Percentiles rank a stretch among this genome's conserved stretches.
phyloP scores from a whole-genome alignment of 2,888 invertebrate species.

The Melanargia galathea region DNA sequence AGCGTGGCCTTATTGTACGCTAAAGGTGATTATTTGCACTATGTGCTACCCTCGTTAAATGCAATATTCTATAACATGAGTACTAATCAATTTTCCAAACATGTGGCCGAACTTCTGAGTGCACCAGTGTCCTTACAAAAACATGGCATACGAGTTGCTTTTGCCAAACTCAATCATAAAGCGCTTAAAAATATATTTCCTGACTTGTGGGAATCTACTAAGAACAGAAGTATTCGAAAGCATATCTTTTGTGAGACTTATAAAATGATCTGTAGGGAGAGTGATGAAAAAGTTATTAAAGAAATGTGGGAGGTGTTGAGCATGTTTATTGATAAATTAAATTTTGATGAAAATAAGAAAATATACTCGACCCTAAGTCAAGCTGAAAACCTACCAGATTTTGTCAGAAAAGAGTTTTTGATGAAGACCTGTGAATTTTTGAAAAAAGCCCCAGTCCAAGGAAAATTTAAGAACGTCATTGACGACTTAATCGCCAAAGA shows the following conservation, averaged over 20 bases:
- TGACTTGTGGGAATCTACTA: constrained; percentile 56
- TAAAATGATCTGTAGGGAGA: constrained; percentile 54
- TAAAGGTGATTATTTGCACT: constrained; percentile 66
- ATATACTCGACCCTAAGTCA: constrained; percentile 53
- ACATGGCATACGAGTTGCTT: constrained; percentile 60
- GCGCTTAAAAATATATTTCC: constrained; percentile 52
- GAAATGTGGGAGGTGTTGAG: constrained; percentile 56
- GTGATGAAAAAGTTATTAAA: constrained; percentile 44
- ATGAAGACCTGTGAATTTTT: constrained; percentile 56
- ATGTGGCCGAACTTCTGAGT: constrained; percentile 51
- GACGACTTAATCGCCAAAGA: constrained; percentile 44
- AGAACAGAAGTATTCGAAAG: constrained; percentile 59
- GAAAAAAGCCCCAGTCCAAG: constrained; percentile 45
- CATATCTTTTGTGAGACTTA: constrained; percentile 57
- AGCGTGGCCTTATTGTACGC: constrained; percentile 58
- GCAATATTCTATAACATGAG: constrained; percentile 58
- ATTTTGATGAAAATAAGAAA: constrained; percentile 56
- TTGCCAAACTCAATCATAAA: constrained; percentile 50
- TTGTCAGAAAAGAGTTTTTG: constrained; percentile 52
- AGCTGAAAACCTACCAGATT: constrained; percentile 49
- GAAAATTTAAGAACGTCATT: constrained; percentile 39
- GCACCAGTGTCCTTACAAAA: constrained; percentile 65
- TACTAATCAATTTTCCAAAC: constrained; percentile 43
- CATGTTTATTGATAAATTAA: constrained; percentile 57
- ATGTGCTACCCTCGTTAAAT: constrained; percentile 57